phyloP scores from a whole-genome alignment of 2,888 invertebrate species.

The Papilio demoleus region DNA sequence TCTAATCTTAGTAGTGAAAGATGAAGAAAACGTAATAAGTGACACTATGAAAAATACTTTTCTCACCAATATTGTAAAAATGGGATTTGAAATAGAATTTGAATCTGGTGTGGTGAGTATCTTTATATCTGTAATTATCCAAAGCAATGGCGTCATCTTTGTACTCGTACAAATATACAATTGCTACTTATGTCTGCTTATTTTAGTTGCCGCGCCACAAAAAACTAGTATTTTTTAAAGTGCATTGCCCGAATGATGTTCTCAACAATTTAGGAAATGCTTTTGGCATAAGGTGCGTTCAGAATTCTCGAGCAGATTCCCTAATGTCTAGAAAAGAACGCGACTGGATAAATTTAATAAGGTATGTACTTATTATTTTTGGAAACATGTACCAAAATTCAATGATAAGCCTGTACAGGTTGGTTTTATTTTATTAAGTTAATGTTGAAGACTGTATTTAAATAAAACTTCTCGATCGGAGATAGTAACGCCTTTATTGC shows the following conservation, averaged over 20 bases:
- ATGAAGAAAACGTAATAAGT: background rate
- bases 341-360: conserved; percentile 13
- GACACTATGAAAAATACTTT: conserved; percentile 9
- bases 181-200: conserved; percentile 2
- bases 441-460: too few species aligned
- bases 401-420: too few species aligned
- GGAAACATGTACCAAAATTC: too few species aligned
- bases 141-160: background rate
- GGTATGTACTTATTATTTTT: too few species aligned
- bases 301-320: background rate
- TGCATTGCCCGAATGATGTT: conserved; percentile 24
- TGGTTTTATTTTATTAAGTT: too few species aligned
- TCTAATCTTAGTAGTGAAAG: conserved; percentile 24
- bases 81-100: conserved; percentile 26
- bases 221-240: conserved; percentile 26
- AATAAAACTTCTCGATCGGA: too few species aligned
- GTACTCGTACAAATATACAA: background rate
- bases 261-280: conserved; percentile 13
- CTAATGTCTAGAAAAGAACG: conserved; percentile 9
- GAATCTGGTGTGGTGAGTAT: conserved; percentile 24
- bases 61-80: conserved; percentile 20
- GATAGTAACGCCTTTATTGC: too few species aligned
- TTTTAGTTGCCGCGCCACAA: conserved; percentile 24
- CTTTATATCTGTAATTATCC: background rate
- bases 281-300: conserved; percentile 5